Conservation (phyloP, 1,140 invertebrate genomes). For the Drosophila orosa region DNA sequence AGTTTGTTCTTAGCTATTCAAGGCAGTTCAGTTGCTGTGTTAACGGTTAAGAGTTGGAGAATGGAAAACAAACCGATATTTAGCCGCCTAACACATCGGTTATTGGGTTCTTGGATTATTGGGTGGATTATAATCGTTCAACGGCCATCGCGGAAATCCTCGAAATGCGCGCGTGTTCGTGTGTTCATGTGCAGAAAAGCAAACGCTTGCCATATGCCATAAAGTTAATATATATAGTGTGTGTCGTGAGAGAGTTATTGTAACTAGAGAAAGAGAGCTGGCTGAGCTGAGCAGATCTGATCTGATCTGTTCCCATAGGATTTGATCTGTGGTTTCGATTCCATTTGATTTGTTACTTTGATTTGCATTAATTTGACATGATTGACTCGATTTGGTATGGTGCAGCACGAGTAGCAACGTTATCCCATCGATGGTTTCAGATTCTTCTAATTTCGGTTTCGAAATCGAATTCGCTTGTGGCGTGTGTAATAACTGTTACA, state of each 20-base stretch:
- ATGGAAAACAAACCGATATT: constrained; percentile 12
- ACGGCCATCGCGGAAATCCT: neutral
- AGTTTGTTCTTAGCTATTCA: constrained; percentile 15
- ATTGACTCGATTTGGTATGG: constrained; percentile 7
- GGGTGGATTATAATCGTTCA: constrained; percentile 15
- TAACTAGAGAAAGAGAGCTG: constrained; percentile 22
- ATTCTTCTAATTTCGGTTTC: constrained; percentile 1
- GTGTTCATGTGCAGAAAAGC: constrained; percentile 38
- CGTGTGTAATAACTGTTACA: constrained; percentile 39
- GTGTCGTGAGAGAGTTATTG: constrained; percentile 20
- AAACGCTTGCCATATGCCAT: constrained; percentile 44
- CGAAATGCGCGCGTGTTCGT: constrained; percentile 12
- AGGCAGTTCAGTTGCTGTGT: constrained; percentile 31
- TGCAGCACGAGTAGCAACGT: constrained; percentile 2
- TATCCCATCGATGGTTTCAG: constrained; percentile 23
- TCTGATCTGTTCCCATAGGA: neutral
- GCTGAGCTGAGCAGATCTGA: constrained; percentile 13
- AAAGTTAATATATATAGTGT: constrained; percentile 26
- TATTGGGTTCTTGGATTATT: constrained; percentile 3
- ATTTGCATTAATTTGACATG: neutral
- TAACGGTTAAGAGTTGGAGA: constrained; percentile 1
- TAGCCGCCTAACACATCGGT: neutral
- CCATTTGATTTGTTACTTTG: constrained; percentile 5
- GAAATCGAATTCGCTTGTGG: constrained; percentile 36
- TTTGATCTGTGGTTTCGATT: constrained; percentile 15